Conservation (phyloP, 2,888 invertebrate species). For the Punctoribates punctum region DNA sequence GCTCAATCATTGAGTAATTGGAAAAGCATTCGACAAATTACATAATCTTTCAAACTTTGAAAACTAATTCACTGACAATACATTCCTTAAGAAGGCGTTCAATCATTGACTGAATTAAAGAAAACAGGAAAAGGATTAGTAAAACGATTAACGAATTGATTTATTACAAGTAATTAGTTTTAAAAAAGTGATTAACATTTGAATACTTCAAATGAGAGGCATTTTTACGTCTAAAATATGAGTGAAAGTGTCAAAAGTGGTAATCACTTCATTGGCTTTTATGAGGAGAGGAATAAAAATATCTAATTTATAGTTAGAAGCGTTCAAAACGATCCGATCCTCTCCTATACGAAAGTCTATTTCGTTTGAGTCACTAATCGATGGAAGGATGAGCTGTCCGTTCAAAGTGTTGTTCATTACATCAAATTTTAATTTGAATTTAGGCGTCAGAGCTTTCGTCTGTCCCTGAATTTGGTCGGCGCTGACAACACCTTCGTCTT, state of each 20-base stretch:
- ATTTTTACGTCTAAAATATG: conserved; percentile 14
- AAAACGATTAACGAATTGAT: not conserved
- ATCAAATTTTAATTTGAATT: conserved; percentile 3
- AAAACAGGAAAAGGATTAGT: not conserved
- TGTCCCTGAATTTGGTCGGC: not conserved
- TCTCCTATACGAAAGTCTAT: conserved; percentile 19
- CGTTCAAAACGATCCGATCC: conserved; percentile 14
- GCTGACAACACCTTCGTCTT: not conserved
- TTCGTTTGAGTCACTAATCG: not conserved
- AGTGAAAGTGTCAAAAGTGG: conserved; percentile 2
- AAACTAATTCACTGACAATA: too few species aligned
- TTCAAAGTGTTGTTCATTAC: not conserved
- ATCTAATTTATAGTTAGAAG: conserved; percentile 25
- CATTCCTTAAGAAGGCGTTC: too few species aligned
- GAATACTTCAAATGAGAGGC: not conserved
- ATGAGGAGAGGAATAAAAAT: conserved; percentile 7
- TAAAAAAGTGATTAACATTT: not conserved
- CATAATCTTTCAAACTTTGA: too few species aligned
- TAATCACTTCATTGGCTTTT: not conserved
- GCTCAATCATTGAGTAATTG: too few species aligned
- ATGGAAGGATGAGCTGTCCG: not conserved
- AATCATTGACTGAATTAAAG: too few species aligned
- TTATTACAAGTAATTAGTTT: not conserved
- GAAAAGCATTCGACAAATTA: too few species aligned
- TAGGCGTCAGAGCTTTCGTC: not conserved